phyloP scores from a whole-genome alignment of 1,140 invertebrate species.

The Ephestia elutella region DNA sequence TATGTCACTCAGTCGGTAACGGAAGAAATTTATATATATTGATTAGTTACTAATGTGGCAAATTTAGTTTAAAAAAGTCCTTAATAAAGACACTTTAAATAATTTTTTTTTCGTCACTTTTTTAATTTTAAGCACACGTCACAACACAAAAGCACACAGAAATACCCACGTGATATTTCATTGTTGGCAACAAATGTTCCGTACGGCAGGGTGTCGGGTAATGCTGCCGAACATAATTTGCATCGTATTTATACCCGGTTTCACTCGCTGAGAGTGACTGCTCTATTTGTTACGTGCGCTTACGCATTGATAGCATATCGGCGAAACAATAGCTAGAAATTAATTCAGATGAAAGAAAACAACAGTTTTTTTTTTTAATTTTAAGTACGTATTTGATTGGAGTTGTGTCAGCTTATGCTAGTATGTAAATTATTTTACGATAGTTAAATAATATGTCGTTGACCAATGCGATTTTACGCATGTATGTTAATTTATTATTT shows the following conservation, averaged over 20 bases:
- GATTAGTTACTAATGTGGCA: too few relatives aligned
- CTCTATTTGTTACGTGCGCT: constrained; percentile 58
- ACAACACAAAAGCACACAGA: constrained; percentile 26
- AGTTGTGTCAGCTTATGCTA: background rate
- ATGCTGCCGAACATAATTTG: constrained; percentile 62
- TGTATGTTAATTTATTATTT: too few relatives aligned
- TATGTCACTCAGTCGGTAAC: too few relatives aligned
- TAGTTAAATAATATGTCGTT: background rate
- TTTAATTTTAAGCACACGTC: constrained; percentile 2
- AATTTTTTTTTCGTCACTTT: background rate
- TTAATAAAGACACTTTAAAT: background rate
- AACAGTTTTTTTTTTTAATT: background rate
- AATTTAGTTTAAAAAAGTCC: too few relatives aligned
- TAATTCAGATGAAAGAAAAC: constrained; percentile 30
- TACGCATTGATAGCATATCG: constrained; percentile 53
- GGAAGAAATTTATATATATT: too few relatives aligned
- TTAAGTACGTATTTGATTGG: constrained; percentile 29
- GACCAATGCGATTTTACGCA: background rate
- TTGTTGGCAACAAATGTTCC: constrained; percentile 34
- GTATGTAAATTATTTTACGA: background rate
- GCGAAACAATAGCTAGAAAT: constrained; percentile 70
- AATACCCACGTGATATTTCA: constrained; percentile 67
- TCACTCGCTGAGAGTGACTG: constrained; percentile 61
- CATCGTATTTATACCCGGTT: constrained; percentile 70
- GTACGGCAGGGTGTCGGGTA: constrained; percentile 55